Evolutionary conservation across 2,888 invertebrate species (phyloP).

Genomic region (Teleiodes luculella): DNA sequence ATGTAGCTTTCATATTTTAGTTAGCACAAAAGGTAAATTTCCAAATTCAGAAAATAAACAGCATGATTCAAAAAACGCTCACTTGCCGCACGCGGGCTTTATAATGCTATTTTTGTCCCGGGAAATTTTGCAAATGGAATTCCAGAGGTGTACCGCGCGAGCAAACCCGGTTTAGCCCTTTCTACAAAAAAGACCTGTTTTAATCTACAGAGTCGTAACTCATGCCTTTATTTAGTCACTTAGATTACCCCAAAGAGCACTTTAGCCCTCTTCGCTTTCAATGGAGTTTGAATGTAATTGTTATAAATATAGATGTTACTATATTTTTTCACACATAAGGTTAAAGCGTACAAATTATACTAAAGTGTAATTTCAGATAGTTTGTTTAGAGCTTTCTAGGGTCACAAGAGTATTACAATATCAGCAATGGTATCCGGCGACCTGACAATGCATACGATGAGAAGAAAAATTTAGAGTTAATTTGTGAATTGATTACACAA

Average conservation of each 20-base stretch:
- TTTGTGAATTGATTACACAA: too few species aligned
- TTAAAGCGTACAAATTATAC: too few species aligned
- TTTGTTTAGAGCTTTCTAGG: too few species aligned
- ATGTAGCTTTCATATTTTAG: too few species aligned
- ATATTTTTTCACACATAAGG: too few species aligned
- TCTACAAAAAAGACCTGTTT: constrained; percentile 57
- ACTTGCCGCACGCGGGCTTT: constrained; percentile 36
- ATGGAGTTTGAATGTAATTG: constrained; percentile 9
- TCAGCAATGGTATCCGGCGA: too few species aligned
- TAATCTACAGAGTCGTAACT: constrained; percentile 59
- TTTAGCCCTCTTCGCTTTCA: constrained; percentile 34
- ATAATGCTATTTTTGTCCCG: constrained; percentile 49
- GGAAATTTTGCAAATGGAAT: constrained; percentile 62
- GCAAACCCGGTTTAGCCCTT: constrained; percentile 49
- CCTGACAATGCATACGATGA: too few species aligned
- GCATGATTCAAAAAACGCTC: constrained; percentile 32
- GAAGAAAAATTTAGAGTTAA: too few species aligned
- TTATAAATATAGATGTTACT: not conserved
- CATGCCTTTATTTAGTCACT: constrained; percentile 61
- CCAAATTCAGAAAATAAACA: not conserved
- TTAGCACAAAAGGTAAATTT: not conserved
- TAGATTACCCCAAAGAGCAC: constrained; percentile 51
- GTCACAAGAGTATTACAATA: too few species aligned
- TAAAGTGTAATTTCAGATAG: too few species aligned
- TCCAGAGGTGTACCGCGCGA: constrained; percentile 45